phyloP scores from a whole-genome alignment of 2,113 vertebrate species.

The Notothenia rossii region DNA sequence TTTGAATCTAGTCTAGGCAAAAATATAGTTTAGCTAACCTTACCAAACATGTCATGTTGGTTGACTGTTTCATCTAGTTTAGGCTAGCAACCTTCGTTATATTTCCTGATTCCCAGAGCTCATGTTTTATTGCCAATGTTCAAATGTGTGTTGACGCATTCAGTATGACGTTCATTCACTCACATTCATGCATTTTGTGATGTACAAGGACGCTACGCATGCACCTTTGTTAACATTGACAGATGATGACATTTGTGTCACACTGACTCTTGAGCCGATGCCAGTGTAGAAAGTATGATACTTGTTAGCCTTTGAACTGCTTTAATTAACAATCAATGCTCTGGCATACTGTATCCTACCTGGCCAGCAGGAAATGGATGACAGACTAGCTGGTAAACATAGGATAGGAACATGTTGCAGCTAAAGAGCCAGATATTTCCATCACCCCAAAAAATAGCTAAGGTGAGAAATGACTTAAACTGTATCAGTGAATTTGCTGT shows the following conservation, averaged over 20 bases:
- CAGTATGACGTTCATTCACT: no score
- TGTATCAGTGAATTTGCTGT: neutral
- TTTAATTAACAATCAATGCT: neutral
- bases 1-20: neutral
- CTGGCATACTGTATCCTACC: neutral
- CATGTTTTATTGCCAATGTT: neutral
- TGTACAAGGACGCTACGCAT: no score
- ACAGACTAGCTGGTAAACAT: neutral
- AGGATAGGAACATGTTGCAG: neutral
- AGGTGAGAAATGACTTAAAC: neutral
- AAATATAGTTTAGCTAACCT: neutral
- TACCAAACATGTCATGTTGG: neutral
- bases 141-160: no score
- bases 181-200: no score
- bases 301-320: neutral
- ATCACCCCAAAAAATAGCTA: neutral
- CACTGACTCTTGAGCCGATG: no score
- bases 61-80: neutral
- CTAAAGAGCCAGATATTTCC: neutral
- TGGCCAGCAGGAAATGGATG: neutral
- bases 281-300: no score
- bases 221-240: no score
- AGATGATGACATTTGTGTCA: no score
- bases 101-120: neutral
- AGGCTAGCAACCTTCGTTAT: neutral